Base-by-base conservation (phyloP, 2,797 vertebrate species). In the Macropus fuliginosus region DNA sequence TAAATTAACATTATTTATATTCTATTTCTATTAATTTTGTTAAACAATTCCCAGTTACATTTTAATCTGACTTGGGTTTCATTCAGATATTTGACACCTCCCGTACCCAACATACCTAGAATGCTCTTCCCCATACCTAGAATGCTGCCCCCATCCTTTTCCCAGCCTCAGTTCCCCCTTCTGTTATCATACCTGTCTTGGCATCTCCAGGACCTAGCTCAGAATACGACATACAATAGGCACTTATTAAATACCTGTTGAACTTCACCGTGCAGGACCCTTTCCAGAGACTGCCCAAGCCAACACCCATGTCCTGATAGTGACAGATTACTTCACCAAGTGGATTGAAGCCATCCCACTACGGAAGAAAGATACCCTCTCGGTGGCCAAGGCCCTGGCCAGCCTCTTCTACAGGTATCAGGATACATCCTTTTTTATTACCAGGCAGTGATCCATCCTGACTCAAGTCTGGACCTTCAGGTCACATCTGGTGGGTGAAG, bases 311-410 rank as follows among this genome's bases (percentile, higher is more conserved):
- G 93, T 99, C 31, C 98, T 98, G 52, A 95, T 99, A 1, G 97
- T 99, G 94, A 99, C 99, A 0, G 99, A 99, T 98, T 99, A 99
- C 97, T 99, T 99, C 95, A 99, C 98, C 92, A 99, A 99, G 98
- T 99, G 99, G 99, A 98, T 99, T 27, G 99, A 99, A 97, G 99
- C 99, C 14, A 98, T 98, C 97, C 99, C 99, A 4, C 97, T 99
- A 93, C 99, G 98, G 94, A 99, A 98, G 98, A 99, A 98, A 46
- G 99, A 99, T 56, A 97, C 98, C 1, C 95, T 99, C 9, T 99
- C 99, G 0, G 98, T 99, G 56, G 99, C 99, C 1, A 98, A 99
- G 97, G 99, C 99, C 50, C 98, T 99, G 95, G 98, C 99, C 87
- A 98, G 99, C 40, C 94, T 99, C 50, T 98, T 99, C 97, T 99